Conservation (phyloP, 2,888 invertebrate species). For the Drosophila fulvimacula region DNA sequence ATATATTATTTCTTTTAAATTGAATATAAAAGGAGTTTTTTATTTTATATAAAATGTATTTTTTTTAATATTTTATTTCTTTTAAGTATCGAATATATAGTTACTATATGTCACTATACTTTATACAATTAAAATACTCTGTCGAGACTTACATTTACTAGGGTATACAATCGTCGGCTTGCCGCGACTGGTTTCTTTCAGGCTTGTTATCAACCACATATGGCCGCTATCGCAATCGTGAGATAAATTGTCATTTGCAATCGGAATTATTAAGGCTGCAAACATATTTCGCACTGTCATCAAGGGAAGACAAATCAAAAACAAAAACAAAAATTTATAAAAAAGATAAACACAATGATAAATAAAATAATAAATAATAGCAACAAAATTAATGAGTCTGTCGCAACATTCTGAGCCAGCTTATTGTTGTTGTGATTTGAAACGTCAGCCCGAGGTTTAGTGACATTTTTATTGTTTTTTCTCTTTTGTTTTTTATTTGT, state of each 20-base stretch:
- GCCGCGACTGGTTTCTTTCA: background rate
- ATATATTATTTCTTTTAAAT: too few relatives aligned
- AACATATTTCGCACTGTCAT: constrained; percentile 45
- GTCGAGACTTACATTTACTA: background rate
- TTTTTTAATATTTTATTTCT: too few relatives aligned
- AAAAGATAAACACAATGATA: constrained; percentile 8
- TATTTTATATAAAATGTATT: too few relatives aligned
- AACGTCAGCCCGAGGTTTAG: constrained; percentile 27
- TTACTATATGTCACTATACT: too few relatives aligned
- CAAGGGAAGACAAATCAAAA: constrained; percentile 7
- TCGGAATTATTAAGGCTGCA: constrained; percentile 36
- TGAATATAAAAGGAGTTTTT: too few relatives aligned
- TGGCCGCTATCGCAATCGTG: constrained; percentile 25
- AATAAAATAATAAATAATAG: constrained; percentile 44
- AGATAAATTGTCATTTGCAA: constrained; percentile 52
- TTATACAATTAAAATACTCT: too few relatives aligned
- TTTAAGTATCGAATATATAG: too few relatives aligned
- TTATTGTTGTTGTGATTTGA: constrained; percentile 51
- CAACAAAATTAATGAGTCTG: constrained; percentile 55
- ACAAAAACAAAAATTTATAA: background rate
- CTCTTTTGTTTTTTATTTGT: background rate
- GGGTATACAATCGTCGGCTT: background rate
- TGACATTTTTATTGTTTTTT: constrained; percentile 35
- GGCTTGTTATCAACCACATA: constrained; percentile 12
- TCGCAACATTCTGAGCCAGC: constrained; percentile 38